Evolutionary conservation across 2,113 vertebrate species (phyloP).

Genomic region (Mastomys natalensis): DNA sequence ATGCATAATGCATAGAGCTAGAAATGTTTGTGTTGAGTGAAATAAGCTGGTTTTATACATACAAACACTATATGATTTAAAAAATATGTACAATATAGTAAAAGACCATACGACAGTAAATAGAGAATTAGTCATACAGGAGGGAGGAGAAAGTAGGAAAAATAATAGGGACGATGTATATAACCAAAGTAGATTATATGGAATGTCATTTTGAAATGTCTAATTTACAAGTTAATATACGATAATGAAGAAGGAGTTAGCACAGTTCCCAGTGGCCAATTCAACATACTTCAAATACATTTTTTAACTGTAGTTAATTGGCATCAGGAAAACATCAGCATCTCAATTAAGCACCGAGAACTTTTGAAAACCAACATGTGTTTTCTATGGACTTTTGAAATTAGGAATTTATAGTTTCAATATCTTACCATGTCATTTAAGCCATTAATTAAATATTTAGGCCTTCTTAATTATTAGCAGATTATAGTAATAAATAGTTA

Average conservation of each 20-base stretch:
- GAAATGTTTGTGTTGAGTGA: neutral
- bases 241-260: neutral
- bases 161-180: neutral
- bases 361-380: neutral
- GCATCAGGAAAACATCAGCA: neutral
- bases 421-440: neutral
- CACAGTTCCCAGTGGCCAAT: neutral
- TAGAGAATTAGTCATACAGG: neutral
- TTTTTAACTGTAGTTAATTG: neutral
- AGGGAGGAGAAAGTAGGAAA: neutral
- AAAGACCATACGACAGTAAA: neutral
- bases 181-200: neutral
- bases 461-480: neutral
- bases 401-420: neutral
- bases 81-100: neutral
- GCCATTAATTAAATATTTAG: neutral
- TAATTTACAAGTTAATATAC: neutral
- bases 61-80: neutral
- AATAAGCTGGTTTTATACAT: neutral
- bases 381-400: neutral
- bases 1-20: neutral
- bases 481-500: neutral
- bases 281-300: neutral
- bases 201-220: neutral
- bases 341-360: neutral